Evolutionary conservation across 2,113 vertebrate species (phyloP), one percentile per base, ranked within the genome.

Genomic region (Larimichthys polyactis): DNA sequence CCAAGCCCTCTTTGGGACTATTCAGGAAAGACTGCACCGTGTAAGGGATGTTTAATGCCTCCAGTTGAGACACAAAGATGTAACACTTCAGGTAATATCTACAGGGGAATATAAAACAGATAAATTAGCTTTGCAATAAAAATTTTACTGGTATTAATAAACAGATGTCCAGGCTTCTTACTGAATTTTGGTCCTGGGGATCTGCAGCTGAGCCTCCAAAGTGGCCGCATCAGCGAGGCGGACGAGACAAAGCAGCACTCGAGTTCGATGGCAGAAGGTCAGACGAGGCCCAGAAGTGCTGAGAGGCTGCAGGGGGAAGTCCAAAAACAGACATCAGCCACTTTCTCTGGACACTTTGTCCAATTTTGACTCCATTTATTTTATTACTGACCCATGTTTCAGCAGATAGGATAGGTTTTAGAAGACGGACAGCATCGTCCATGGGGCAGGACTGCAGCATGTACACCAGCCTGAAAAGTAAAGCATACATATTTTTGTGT

Each of bases 1-100:
- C 95, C 95, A 99, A 96, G 57, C 97, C 98, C 84, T 99, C 98
- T 89, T 99, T 99, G 0, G 97, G 96, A 66, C 96, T 97, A 78
- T 87, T 97, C 80, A 96, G 95, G 83, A 99, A 99, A 5, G 97
- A 95, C 83, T 97, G 96, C 14, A 96, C 94, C 0, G 97, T 99
- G 77, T 98, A 97, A 0, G 98, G 97, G 79, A 99, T 98, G 89
- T 98, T 98, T 82, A 99, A 85, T 0, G 79, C 93, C 94, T 99
- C 97, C 94, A 99, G 95, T 44, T 96, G 96, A 36, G 97, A 94
- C 82, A 99, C 96, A 62, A 97, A 99, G 75, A 96, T 93, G 86
- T 96, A 96, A 90, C 96, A 97, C 86, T 96, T 98, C 77, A 99
- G 91, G 79, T 97, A 96, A 91, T 95, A 95, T 64, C 98, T 99